phyloP scores from a whole-genome alignment of 2,797 vertebrate species.

The Cirrhinus mrigala region DNA sequence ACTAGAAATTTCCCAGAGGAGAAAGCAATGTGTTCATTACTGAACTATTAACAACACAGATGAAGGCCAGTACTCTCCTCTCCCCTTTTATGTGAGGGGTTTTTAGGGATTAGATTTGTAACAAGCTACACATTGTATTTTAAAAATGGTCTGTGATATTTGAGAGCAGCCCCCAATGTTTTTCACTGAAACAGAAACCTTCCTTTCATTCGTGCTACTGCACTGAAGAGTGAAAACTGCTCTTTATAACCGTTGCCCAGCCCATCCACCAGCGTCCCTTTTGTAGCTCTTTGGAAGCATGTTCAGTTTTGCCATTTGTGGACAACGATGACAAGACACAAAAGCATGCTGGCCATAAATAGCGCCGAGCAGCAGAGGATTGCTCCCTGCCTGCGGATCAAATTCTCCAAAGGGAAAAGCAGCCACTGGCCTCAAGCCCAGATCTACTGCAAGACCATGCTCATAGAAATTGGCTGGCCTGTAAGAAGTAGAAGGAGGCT shows the following conservation, averaged over 20 bases:
- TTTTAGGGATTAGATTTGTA: neutral
- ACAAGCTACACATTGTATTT: constrained; percentile 21
- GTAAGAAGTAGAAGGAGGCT: constrained; percentile 18
- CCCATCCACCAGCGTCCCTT: constrained; percentile 72
- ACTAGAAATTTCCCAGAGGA: constrained; percentile 47
- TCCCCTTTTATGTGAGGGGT: neutral
- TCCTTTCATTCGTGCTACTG: constrained; percentile 26
- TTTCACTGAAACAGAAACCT: constrained; percentile 13
- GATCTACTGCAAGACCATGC: constrained; percentile 61
- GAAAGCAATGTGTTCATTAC: constrained; percentile 13
- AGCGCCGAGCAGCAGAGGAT: constrained; percentile 87
- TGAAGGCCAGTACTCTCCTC: neutral
- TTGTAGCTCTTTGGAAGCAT: constrained; percentile 81
- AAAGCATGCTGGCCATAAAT: constrained; percentile 94
- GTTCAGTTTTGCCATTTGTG: constrained; percentile 92
- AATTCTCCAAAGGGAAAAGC: constrained; percentile 87
- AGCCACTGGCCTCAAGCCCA: constrained; percentile 74
- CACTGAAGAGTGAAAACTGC: constrained; percentile 51
- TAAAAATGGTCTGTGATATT: neutral
- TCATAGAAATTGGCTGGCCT: constrained; percentile 31
- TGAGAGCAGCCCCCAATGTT: neutral
- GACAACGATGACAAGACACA: constrained; percentile 91
- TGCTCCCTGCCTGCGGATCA: constrained; percentile 85
- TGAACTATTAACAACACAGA: constrained; percentile 13
- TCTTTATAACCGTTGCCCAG: constrained; percentile 44